phyloP scores from a whole-genome alignment of 2,888 invertebrate species.

The Pyrrhosoma nymphula region DNA sequence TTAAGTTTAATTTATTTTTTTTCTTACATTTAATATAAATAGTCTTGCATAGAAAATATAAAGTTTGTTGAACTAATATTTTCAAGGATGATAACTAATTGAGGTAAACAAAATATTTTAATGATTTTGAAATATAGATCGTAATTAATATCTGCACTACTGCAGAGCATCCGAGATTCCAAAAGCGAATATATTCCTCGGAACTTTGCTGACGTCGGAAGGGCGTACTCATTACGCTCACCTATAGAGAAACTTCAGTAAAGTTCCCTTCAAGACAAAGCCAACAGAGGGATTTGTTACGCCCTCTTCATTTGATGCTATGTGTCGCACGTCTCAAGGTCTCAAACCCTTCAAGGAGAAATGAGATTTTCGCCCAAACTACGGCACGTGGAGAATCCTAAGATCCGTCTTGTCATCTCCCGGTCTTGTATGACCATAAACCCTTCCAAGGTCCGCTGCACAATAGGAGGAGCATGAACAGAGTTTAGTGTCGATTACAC shows the following conservation, averaged over 20 bases:
- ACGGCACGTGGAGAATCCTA: neutral
- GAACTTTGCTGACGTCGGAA: neutral
- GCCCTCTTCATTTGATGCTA: neutral
- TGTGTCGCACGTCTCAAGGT: slow-evolving; percentile 6
- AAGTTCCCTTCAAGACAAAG: too few species aligned
- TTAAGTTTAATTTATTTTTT: too few species aligned
- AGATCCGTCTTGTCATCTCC: neutral
- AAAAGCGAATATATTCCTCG: neutral
- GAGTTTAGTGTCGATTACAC: neutral
- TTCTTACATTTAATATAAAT: too few species aligned
- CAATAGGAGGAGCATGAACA: neutral
- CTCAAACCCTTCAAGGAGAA: neutral
- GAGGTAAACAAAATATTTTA: too few species aligned
- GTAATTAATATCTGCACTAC: too few species aligned
- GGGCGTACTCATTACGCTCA: neutral
- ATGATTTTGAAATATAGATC: too few species aligned
- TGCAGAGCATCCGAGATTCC: neutral
- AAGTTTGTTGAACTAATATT: too few species aligned
- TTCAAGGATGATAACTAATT: too few species aligned
- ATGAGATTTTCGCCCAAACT: neutral
- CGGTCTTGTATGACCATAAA: neutral
- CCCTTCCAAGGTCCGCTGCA: neutral
- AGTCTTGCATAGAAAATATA: too few species aligned
- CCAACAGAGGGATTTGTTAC: neutral
- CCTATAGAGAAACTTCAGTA: neutral